Conservation (phyloP, 2,888 invertebrate species). For the Papilio elwesi region DNA sequence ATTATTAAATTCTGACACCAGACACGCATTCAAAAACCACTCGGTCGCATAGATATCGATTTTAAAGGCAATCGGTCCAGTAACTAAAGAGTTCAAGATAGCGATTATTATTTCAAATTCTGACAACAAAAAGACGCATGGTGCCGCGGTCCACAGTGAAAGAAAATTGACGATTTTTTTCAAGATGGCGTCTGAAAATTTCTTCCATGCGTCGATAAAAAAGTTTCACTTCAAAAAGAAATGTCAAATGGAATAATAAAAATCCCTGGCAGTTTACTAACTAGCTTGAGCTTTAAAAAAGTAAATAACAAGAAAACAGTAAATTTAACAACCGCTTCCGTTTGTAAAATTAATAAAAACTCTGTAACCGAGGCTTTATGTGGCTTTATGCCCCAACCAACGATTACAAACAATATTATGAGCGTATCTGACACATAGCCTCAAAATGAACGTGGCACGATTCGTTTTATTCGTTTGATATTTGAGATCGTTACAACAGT, state of each 20-base stretch:
- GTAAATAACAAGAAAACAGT: not conserved
- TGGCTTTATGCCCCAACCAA: not conserved
- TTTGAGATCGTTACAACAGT: constrained; percentile 15
- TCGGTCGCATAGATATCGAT: too few species aligned
- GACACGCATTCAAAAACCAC: too few species aligned
- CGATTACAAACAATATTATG: constrained; percentile 4
- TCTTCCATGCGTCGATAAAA: too few species aligned
- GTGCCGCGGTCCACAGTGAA: too few species aligned
- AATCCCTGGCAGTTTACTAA: too few species aligned
- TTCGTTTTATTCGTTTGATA: constrained; percentile 12
- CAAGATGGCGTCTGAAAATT: too few species aligned
- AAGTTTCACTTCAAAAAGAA: not conserved
- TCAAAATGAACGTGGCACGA: constrained; percentile 11
- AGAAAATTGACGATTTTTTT: too few species aligned
- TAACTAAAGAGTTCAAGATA: too few species aligned
- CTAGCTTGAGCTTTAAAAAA: not conserved
- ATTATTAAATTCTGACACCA: too few species aligned
- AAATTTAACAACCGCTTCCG: not conserved
- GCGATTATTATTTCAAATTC: too few species aligned
- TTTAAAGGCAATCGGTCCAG: too few species aligned
- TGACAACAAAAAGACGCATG: too few species aligned
- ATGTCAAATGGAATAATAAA: not conserved
- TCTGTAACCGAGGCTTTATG: not conserved
- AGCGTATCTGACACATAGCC: constrained; percentile 17
- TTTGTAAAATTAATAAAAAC: constrained; percentile 1